These are phyloP conservation scores for Heteropelma amictum DNA, from an alignment of 2,888 invertebrate genomes.

Conservation along the genomic window DNA sequence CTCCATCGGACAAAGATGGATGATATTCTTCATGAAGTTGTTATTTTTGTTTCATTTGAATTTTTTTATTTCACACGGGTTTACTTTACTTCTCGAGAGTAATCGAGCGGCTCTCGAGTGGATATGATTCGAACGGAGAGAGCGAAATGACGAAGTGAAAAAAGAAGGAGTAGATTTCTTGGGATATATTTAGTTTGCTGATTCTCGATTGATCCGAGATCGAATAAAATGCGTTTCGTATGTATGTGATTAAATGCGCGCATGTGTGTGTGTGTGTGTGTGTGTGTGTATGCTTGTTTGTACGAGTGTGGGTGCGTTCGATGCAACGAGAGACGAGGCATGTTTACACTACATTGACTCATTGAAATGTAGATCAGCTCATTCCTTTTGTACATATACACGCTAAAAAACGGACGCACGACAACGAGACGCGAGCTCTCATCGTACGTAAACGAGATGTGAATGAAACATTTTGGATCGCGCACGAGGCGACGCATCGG, in stretches of 20 bases:
- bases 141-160: not conserved
- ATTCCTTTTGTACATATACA: conserved; percentile 53
- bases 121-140: not conserved
- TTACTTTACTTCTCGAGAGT: not conserved
- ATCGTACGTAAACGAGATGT: too few relatives aligned
- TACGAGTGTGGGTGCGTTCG: conserved; percentile 1
- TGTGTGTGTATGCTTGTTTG: not conserved
- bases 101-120: too few relatives aligned
- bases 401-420: not conserved
- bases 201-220: conserved; percentile 28
- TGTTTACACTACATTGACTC: conserved; percentile 39
- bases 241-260: not conserved
- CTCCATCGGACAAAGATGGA: too few relatives aligned
- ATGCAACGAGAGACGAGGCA: conserved; percentile 21
- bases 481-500: too few relatives aligned
- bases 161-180: not conserved
- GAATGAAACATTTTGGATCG: too few relatives aligned
- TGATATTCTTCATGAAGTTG: too few relatives aligned
- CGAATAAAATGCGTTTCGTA: not conserved
- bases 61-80: too few relatives aligned
- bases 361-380: conserved; percentile 50
- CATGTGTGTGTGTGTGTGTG: conserved; percentile 1
- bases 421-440: conserved; percentile 1
- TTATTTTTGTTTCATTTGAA: too few relatives aligned
- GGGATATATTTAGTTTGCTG: conserved; percentile 39